Conservation (phyloP, 2,888 invertebrate species). For the Elaeidobius kamerunicus region DNA sequence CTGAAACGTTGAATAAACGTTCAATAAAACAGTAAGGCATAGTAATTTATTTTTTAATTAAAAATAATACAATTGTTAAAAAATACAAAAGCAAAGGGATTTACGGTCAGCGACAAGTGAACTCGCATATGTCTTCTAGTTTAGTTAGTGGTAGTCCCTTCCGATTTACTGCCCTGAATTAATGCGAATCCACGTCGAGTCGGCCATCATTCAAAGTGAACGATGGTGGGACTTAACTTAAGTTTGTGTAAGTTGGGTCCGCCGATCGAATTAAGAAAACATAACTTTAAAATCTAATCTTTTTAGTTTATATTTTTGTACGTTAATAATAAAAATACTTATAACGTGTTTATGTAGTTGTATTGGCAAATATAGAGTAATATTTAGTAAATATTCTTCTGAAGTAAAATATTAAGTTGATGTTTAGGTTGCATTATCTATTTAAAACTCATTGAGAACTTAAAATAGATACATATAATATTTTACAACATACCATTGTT, state of each 20-base stretch:
- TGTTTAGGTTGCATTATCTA: too few relatives aligned
- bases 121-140: slow-evolving; percentile 28
- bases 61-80: too few relatives aligned
- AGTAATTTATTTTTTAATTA: neutral
- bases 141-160: slow-evolving; percentile 26
- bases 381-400: neutral
- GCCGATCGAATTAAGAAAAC: slow-evolving; percentile 43
- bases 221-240: slow-evolving; percentile 50
- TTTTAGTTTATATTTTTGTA: slow-evolving; percentile 38
- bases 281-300: slow-evolving; percentile 49
- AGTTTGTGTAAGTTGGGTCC: slow-evolving; percentile 49
- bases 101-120: slow-evolving; percentile 15
- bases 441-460: too few relatives aligned
- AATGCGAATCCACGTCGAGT: slow-evolving; percentile 49
- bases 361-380: neutral
- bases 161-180: slow-evolving; percentile 36
- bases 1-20: too few relatives aligned
- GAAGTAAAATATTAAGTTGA: neutral
- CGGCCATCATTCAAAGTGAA: slow-evolving; percentile 51
- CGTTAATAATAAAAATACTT: too few relatives aligned
- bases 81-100: slow-evolving; percentile 10
- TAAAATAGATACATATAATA: too few relatives aligned
- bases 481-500: too few relatives aligned
- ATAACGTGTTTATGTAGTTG: too few relatives aligned
- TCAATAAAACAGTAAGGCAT: too few relatives aligned